Base-by-base conservation (phyloP, 1,140 invertebrate species). In the Zaprionus kolodkinae region DNA sequence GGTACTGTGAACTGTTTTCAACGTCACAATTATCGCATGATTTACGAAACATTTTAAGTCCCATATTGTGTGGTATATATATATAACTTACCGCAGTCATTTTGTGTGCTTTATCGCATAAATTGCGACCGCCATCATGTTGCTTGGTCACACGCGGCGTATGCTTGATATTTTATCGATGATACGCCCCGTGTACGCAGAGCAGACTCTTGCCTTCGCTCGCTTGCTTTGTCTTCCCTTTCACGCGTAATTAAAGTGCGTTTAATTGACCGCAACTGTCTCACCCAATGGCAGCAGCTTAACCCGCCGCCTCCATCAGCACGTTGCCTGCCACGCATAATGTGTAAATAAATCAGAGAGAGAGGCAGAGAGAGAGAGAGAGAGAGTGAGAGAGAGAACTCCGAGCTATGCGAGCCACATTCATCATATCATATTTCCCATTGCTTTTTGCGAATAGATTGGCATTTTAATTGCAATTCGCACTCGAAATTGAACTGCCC, bases 401-500 rank as follows among this genome's bases (percentile, higher is more conserved):
- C 17, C 1, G 10, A 1, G 33, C 33, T 38, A 38, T 81, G 76
- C 63, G 70, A 64, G 60, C 43, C 67, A 57, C 30, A 57, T 54
- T 66, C 75, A 63, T 86, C 27, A 72, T 76, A 81, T 78, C 71
- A 12, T 1, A 50, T 25, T 48, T 21, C 45, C 0, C 3, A 86
- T 86, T 11, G 11, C 63, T 40, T 59, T 60, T 65, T 71, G 74
- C 36, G 30, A 52, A 63, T 78, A 50, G 67, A 78, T 78, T 85
- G 82, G 27, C 83, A 68, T 87, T 86, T 87, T 78, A 87, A 85
- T 81, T 85, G 82, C 82, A 25, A 43, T 54, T 25, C 59, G 15
- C 60, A 63, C 21, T 76, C 38, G 25, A 56, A 72, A 55, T 72
- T 50, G 13, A 62, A 57, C 59, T 48, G 62, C 33, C 48, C 66